Conservation (phyloP, 2,888 invertebrate genomes). For the Hirudinaria manillensis region DNA sequence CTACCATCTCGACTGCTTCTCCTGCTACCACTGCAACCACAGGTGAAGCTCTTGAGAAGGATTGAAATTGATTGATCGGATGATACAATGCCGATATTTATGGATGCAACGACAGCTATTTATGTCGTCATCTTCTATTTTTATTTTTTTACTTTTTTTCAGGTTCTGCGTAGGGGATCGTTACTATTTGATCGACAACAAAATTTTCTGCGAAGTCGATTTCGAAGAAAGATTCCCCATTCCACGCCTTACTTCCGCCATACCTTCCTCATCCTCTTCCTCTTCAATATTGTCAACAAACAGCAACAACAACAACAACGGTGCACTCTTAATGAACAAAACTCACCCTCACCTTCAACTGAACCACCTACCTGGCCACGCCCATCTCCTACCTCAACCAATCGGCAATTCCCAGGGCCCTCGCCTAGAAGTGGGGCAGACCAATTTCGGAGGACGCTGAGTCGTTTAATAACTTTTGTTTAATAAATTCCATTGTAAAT, state of each 20-base stretch:
- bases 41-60: background rate
- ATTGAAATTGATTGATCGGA: background rate
- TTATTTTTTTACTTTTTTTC: slow-evolving; percentile 41
- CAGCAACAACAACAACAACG: slow-evolving; percentile 16
- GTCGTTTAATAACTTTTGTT: no score
- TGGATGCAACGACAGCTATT: background rate
- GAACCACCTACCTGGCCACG: background rate
- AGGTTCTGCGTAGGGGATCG: slow-evolving; percentile 92
- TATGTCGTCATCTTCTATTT: background rate
- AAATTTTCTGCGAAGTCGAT: slow-evolving; percentile 47
- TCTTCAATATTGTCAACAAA: slow-evolving; percentile 1
- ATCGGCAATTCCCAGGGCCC: background rate
- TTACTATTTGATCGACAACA: slow-evolving; percentile 86
- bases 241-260: slow-evolving; percentile 9
- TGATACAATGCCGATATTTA: background rate
- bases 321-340: background rate
- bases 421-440: no score
- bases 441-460: no score
- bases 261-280: slow-evolving; percentile 13
- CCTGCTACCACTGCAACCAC: slow-evolving; percentile 34
- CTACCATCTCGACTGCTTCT: slow-evolving; percentile 33
- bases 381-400: slow-evolving; percentile 3
- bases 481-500: no score
- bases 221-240: background rate
- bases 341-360: background rate